These are phyloP conservation scores for Drosophila prolongata DNA, from an alignment of 2,888 invertebrate genomes.

Conservation along the genomic window DNA sequence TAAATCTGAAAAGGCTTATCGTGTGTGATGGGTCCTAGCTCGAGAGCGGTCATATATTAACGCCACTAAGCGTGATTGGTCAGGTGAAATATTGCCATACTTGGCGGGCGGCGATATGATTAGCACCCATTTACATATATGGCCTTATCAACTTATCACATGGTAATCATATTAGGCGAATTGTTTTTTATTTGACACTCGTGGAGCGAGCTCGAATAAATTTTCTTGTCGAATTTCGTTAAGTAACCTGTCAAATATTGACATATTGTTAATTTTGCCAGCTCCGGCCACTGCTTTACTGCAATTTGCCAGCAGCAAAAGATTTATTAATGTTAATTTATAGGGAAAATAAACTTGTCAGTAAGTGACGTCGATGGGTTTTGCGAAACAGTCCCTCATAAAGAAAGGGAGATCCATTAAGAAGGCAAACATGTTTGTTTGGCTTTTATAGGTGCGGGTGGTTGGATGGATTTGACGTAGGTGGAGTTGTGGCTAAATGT, in stretches of 20 bases:
- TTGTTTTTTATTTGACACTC: slow-evolving; percentile 48
- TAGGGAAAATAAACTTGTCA: slow-evolving; percentile 42
- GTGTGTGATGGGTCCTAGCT: slow-evolving; percentile 19
- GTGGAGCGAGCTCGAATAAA: slow-evolving; percentile 50
- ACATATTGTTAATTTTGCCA: slow-evolving; percentile 61
- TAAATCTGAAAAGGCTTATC: slow-evolving; percentile 42
- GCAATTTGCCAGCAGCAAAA: slow-evolving; percentile 41
- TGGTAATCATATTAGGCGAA: slow-evolving; percentile 32
- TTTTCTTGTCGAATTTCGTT: slow-evolving; percentile 47
- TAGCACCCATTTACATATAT: slow-evolving; percentile 44
- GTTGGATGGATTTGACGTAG: slow-evolving; percentile 13
- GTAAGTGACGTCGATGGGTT: slow-evolving; percentile 56
- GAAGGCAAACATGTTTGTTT: slow-evolving; percentile 23
- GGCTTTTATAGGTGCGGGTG: neutral
- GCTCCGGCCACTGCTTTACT: slow-evolving; percentile 20
- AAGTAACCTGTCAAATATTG: slow-evolving; percentile 66
- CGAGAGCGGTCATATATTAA: slow-evolving; percentile 44
- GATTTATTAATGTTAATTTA: slow-evolving; percentile 62
- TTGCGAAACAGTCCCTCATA: slow-evolving; percentile 4
- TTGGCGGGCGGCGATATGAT: slow-evolving; percentile 51
- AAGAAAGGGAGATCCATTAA: slow-evolving; percentile 30
- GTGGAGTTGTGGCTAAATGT: slow-evolving; percentile 48
- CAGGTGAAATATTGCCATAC: slow-evolving; percentile 50
- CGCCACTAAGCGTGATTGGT: slow-evolving; percentile 51
- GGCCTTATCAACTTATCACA: slow-evolving; percentile 49